phyloP scores from a whole-genome alignment of 1,140 invertebrate genomes.

The Musca domestica region DNA sequence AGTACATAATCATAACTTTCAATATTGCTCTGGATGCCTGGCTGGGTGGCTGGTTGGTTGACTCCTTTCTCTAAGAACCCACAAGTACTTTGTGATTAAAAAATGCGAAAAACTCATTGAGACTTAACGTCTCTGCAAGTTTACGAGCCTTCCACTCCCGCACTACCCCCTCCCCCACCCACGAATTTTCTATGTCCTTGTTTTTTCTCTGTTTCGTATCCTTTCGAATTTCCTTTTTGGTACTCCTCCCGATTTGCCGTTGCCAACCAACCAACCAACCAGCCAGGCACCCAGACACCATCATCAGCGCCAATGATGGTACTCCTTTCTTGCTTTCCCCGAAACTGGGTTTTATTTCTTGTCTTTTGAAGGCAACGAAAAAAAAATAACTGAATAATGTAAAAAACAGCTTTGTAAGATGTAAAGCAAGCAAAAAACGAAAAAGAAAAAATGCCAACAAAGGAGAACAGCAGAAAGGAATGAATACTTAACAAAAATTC shows the following conservation, averaged over 20 bases:
- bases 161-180: too few relatives aligned
- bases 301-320: background rate
- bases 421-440: constrained; percentile 1
- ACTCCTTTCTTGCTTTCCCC: constrained; percentile 8
- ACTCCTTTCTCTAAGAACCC: constrained; percentile 8
- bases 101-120: constrained; percentile 16
- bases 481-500: background rate
- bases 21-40: background rate
- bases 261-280: background rate
- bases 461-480: background rate
- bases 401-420: background rate
- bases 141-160: background rate
- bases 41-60: background rate
- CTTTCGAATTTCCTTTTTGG: background rate
- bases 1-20: constrained; percentile 14
- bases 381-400: background rate
- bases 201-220: background rate
- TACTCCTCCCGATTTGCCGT: background rate
- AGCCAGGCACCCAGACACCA: background rate
- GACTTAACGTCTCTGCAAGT: constrained; percentile 14
- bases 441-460: background rate
- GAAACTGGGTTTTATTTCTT: background rate
- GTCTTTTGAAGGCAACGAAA: background rate
- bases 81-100: constrained; percentile 21
- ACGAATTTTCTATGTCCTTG: too few relatives aligned